Percentiles rank a stretch among this genome's conserved stretches.
Conservation (phyloP, 2,113 vertebrate genomes). For the Columbina picui region DNA sequence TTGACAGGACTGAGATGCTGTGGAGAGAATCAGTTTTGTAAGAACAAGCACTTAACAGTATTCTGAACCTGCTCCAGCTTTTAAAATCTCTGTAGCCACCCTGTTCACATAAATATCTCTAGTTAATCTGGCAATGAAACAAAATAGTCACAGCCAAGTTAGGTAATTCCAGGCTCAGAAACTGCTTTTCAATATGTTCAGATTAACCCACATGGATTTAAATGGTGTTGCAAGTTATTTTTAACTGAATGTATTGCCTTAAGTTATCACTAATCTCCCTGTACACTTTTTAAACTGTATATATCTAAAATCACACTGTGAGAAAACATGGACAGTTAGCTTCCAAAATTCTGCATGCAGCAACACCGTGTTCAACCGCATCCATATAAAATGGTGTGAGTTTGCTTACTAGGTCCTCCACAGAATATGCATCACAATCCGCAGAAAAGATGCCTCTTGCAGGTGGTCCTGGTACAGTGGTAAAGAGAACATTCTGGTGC, state of each 20-base stretch:
- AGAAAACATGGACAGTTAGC: not conserved
- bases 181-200: not conserved
- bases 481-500: not conserved
- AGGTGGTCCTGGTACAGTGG: not conserved
- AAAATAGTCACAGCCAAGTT: not conserved
- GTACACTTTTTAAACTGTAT: not conserved
- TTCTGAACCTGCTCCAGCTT: not conserved
- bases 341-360: not conserved
- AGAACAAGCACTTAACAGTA: not conserved
- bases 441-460: not conserved
- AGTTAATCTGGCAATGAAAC: not conserved
- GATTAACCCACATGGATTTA: not conserved
- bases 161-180: not conserved
- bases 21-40: not conserved
- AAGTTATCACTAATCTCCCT: not conserved
- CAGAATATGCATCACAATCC: accelerated
- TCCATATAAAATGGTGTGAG: not conserved
- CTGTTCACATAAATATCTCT: not conserved
- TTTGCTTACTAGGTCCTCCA: not conserved
- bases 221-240: not conserved
- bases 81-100: not conserved
- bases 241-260: not conserved
- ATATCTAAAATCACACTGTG: not conserved
- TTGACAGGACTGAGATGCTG: not conserved
- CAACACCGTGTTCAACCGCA: not conserved